Percentiles rank a stretch among this genome's conserved stretches.
Evolutionary conservation across 2,888 invertebrate genomes (phyloP).

Genomic region (Nephrotoma flavescens): DNA sequence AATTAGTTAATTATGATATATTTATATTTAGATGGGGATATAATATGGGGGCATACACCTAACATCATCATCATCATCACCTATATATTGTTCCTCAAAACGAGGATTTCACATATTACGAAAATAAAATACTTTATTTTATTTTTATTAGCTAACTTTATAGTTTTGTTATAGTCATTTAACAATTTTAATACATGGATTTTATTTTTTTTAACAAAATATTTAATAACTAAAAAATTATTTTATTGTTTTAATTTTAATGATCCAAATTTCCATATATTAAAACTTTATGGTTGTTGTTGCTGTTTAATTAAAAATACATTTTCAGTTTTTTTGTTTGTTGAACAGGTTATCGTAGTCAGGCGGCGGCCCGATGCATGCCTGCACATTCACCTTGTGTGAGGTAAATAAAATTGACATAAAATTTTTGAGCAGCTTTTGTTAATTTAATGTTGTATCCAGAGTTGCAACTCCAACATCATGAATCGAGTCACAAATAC

Average conservation of each 20-base stretch:
- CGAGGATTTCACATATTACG: not conserved
- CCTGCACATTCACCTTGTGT: not conserved
- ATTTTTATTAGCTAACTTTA: not conserved
- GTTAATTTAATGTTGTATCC: not conserved
- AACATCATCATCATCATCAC: not conserved
- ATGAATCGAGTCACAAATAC: too few species aligned
- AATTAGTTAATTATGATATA: not conserved
- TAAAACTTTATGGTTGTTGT: not conserved
- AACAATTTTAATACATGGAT: not conserved
- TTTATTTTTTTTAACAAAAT: not conserved
- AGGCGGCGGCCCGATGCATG: not conserved
- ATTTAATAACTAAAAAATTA: not conserved
- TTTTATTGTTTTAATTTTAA: not conserved
- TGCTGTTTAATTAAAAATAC: not conserved
- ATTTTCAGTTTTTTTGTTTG: not conserved
- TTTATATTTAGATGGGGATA: not conserved
- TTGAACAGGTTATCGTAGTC: not conserved
- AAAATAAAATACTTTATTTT: not conserved
- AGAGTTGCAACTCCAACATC: not conserved
- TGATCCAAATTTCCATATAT: not conserved
- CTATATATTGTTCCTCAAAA: not conserved
- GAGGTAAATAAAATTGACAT: not conserved
- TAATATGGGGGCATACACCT: not conserved
- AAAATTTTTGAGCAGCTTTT: not conserved
- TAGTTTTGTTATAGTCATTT: not conserved